These are phyloP conservation scores for Gryllus longicercus DNA, from an alignment of 2,888 invertebrate genomes.

Conservation along the genomic window DNA sequence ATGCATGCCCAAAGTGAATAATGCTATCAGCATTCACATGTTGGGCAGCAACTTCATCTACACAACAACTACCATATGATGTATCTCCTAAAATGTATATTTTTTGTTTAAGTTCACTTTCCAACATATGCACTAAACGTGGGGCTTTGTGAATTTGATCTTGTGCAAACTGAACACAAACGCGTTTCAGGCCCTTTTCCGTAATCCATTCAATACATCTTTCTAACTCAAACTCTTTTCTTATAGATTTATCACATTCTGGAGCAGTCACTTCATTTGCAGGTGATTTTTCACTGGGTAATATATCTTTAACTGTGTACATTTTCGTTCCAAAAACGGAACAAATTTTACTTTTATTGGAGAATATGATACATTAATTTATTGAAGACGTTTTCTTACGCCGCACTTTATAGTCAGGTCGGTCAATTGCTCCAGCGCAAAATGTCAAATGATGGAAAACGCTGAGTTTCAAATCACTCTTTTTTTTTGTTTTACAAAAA, in stretches of 20 bases:
- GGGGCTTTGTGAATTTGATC: constrained; percentile 66
- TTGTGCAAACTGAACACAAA: constrained; percentile 91
- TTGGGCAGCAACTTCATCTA: constrained; percentile 84
- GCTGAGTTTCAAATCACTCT: too few species aligned
- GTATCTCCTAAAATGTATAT: constrained; percentile 86
- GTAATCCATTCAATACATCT: constrained; percentile 18
- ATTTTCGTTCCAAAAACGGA: too few species aligned
- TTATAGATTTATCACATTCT: too few species aligned
- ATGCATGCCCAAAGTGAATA: constrained; percentile 88
- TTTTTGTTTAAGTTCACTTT: constrained; percentile 54
- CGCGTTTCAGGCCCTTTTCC: constrained; percentile 39
- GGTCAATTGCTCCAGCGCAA: too few species aligned
- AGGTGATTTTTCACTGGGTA: not conserved
- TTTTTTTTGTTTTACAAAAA: too few species aligned
- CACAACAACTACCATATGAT: constrained; percentile 88
- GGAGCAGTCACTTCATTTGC: not conserved
- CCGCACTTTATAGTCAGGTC: too few species aligned
- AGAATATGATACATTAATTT: too few species aligned
- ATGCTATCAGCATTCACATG: constrained; percentile 82
- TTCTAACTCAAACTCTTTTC: not conserved
- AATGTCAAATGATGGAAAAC: too few species aligned
- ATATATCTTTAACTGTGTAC: not conserved
- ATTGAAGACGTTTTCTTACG: too few species aligned
- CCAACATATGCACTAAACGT: constrained; percentile 57
- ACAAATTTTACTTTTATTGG: too few species aligned